Evolutionary conservation across 1,140 invertebrate genomes (phyloP), one percentile per base, ranked within the genome.

Genomic region (Manduca sexta): DNA sequence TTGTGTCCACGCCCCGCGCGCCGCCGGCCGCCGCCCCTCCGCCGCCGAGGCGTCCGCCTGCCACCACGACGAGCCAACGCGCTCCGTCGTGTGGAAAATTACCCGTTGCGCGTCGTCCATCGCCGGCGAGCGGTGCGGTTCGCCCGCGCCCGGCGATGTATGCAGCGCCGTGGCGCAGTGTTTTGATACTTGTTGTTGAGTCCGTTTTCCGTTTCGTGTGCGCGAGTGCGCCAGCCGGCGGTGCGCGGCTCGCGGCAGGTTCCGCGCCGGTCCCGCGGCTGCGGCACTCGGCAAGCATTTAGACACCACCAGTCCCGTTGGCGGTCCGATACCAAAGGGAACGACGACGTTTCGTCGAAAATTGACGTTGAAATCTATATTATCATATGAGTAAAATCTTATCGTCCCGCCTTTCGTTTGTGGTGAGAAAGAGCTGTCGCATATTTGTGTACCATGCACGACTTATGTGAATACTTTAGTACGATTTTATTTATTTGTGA

Each of bases 401-500:
- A 74, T 64, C 65, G 68, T 79, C 70, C 74, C 75, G 74, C 77
- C 75, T 84, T 80, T 74, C 60, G 60, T 70, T 77, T 74, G 64
- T 69, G 69, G 65, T 82, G 75, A 74, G 71, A 77, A 72, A 74
- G 71, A 69, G 59, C 69, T 76, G 68, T 78, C 74, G 67, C 72
- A 76, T 79, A 72, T 73, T 26, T 78, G 67, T 81, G 72, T 80
- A 79, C 71, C 62, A 64, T 78, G 64, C 81, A 79, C 73, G 70
- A 70, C 68, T 73, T 66, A 75, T 79, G 77, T 84, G 75, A 78
- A 84, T 81, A 84, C 75, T 74, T 84, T 84, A 84, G 81, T 80
- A 80, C 71, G 78, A 82, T 81, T 70, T 82, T 77, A 84, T 83
- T 84, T 84, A 84, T 84, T 84, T 84, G 81, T 83, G 77, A 84